Percentiles rank a stretch among this genome's conserved stretches.
Evolutionary conservation across 2,797 vertebrate genomes (phyloP).

Genomic region (Etheostoma nigrum): DNA sequence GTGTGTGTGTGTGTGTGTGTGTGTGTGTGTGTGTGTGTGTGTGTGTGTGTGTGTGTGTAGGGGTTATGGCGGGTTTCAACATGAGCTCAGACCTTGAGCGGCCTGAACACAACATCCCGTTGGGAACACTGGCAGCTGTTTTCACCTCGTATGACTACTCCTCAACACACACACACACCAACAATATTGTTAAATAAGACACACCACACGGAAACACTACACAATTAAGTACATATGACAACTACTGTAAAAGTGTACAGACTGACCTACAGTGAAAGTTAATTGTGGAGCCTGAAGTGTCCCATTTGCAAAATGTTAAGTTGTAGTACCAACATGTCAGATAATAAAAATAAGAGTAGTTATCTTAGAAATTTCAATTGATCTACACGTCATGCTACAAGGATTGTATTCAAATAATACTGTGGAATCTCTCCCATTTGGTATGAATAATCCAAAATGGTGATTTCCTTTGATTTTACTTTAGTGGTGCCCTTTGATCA

Average conservation of each 20-base stretch:
- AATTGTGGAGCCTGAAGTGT: no score
- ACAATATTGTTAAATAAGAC: constrained; percentile 1
- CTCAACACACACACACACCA: constrained; percentile 23
- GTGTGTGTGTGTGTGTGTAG: constrained; percentile 78
- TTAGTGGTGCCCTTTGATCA: background rate
- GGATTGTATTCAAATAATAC: background rate
- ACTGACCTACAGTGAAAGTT: background rate
- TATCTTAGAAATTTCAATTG: background rate
- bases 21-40: constrained; percentile 40
- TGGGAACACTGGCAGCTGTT: constrained; percentile 95
- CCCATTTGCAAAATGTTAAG: background rate
- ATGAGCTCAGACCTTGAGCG: constrained; percentile 97
- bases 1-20: constrained; percentile 50
- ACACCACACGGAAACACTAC: background rate
- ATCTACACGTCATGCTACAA: background rate
- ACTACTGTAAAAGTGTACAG: background rate
- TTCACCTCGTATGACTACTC: constrained; percentile 92
- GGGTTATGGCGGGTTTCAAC: constrained; percentile 99
- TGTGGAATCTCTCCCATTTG: background rate
- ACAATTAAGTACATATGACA: background rate
- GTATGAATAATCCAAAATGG: constrained; percentile 12
- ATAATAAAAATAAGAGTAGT: no score
- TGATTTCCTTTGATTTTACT: constrained; percentile 16
- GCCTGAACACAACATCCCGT: constrained; percentile 91
- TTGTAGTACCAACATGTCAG: background rate